Percentiles rank a stretch among this genome's conserved stretches.
Conservation (phyloP, 2,797 vertebrate genomes). For the Limnodromus scolopaceus region DNA sequence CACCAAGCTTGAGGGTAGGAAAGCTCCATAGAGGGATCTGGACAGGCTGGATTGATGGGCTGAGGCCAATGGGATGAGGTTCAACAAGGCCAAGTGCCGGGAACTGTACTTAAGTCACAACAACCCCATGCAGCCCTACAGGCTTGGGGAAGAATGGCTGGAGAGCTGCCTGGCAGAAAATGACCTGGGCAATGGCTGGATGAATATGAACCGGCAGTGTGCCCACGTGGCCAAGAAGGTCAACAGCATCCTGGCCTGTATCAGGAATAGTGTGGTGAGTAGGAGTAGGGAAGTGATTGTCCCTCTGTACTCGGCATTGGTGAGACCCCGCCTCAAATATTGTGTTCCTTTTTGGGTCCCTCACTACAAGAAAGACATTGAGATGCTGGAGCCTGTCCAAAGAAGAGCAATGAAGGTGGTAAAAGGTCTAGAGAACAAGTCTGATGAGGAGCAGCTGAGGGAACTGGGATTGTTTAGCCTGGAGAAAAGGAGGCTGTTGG, state of each 20-base stretch:
- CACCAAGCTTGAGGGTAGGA: neutral
- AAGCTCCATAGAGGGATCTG: neutral
- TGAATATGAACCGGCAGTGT: neutral
- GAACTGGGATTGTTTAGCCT: neutral
- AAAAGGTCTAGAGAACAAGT: neutral
- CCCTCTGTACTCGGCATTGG: rapidly evolving
- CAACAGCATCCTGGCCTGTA: neutral
- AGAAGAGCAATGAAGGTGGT: no score
- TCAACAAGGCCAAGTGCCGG: rapidly evolving
- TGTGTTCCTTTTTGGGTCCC: neutral
- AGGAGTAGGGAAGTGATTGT: neutral
- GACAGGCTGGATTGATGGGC: neutral
- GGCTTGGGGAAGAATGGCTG: neutral
- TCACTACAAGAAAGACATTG: neutral
- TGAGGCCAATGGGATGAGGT: neutral
- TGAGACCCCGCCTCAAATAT: neutral
- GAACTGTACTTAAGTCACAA: neutral
- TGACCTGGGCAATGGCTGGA: no score
- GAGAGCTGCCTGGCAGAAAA: neutral
- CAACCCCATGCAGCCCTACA: no score
- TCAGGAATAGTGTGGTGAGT: neutral
- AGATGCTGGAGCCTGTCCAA: neutral
- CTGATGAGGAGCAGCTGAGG: neutral
- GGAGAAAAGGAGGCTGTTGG: neutral
- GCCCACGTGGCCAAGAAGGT: neutral